Evolutionary conservation across 2,113 vertebrate species (phyloP).

Genomic region (Pseudopodoces humilis): DNA sequence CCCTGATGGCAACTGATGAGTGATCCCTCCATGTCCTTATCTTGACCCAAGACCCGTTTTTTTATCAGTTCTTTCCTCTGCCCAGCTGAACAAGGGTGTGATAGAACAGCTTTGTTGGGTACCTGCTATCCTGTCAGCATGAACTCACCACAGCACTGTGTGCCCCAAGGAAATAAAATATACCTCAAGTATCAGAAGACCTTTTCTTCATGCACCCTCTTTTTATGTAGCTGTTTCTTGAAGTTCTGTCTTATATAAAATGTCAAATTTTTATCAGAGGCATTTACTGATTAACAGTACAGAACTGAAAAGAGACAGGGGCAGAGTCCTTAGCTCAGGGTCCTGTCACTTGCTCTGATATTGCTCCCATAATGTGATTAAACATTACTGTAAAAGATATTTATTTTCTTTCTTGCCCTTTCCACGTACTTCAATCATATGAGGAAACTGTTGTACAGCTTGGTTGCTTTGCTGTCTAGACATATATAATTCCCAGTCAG

Average conservation of each 20-base stretch:
- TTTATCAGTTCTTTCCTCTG: background rate
- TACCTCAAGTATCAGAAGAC: background rate
- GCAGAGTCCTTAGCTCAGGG: background rate
- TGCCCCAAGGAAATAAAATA: background rate
- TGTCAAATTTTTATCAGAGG: background rate
- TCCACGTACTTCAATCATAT: background rate
- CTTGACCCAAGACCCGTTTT: background rate
- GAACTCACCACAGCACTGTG: background rate
- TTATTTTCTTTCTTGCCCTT: background rate
- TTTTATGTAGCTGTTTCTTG: background rate
- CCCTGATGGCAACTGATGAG: background rate
- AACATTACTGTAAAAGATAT: background rate
- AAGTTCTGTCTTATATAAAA: background rate
- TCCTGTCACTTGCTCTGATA: background rate
- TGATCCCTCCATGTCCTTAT: background rate
- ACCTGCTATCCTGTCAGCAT: background rate
- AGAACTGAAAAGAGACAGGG: background rate
- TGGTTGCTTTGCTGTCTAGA: background rate
- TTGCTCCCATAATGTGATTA: background rate
- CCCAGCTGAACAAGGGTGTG: background rate
- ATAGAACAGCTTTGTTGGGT: background rate
- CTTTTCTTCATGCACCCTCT: background rate
- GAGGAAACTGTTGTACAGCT: background rate
- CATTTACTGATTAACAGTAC: background rate
- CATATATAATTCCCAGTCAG: background rate